phyloP scores from a whole-genome alignment of 2,113 vertebrate species.

The Morone chrysops region DNA sequence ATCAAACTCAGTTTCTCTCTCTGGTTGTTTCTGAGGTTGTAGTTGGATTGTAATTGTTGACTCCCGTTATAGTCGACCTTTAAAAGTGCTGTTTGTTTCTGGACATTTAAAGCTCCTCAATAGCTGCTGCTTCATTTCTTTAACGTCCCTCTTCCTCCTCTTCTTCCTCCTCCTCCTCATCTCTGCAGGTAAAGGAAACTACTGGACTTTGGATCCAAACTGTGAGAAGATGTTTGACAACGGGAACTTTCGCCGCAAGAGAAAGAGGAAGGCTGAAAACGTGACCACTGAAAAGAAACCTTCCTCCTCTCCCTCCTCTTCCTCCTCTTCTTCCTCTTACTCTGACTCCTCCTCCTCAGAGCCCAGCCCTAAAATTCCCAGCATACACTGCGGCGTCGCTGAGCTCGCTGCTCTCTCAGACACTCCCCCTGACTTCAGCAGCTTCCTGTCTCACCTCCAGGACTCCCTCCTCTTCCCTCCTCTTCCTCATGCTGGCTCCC shows the following conservation, averaged over 20 bases:
- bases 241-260: slow-evolving; percentile 95
- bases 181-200: slow-evolving; percentile 94
- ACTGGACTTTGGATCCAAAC: slow-evolving; percentile 96
- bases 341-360: slow-evolving; percentile 79
- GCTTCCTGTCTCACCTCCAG: slow-evolving; percentile 87
- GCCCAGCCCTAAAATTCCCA: slow-evolving; percentile 80
- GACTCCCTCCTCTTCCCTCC: slow-evolving; percentile 3
- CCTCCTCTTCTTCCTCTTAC: slow-evolving; percentile 53
- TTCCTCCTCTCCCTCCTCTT: slow-evolving; percentile 36
- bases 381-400: slow-evolving; percentile 48
- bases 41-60: no score
- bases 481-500: background rate
- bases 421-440: slow-evolving; percentile 81
- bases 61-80: no score
- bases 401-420: slow-evolving; percentile 75
- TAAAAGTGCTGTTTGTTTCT: background rate
- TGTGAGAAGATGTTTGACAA: slow-evolving; percentile 99
- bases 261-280: slow-evolving; percentile 91
- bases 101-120: background rate
- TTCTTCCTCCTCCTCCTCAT: slow-evolving; percentile 33
- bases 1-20: background rate
- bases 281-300: slow-evolving; percentile 58
- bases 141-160: slow-evolving; percentile 4
- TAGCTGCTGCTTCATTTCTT: background rate
- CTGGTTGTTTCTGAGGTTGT: no score